Base-by-base conservation (phyloP, 2,797 vertebrate species). In the Malurus splendens region DNA sequence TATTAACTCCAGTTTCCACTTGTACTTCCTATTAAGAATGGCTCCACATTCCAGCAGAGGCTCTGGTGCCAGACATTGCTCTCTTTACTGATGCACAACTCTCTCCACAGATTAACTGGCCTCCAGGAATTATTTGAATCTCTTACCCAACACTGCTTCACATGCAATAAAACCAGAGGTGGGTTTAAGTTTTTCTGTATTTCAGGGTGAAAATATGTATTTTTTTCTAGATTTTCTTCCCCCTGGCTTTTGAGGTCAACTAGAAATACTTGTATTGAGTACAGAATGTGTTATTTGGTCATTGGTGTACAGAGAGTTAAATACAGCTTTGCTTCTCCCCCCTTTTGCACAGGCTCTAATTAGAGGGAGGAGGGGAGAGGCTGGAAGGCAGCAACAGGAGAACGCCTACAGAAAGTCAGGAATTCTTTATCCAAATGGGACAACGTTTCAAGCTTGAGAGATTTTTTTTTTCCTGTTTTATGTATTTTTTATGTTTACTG, bases 1-100 rank as follows among this genome's bases (percentile, higher is more conserved):
- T 36, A 15, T 79, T 95, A 52, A 20, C 54, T 85, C 55, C 30
- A 50, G 27, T 90, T 95, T 90, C 92, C 78, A 68, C 70, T 78
- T 83, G 59, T 66, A 52, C 51, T 87, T 85, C 27, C 19, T 64
- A 3, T 82, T 87, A 51, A 18, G 50, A 54, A 28, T 16, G 55
- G 65, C 59, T 39, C 24, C 74, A 9, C 70, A 20, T 82, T 54
- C 38, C 81, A 86, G 70, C 42, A 87, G 71, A 65, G 83, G 55
- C 57, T 44, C 14, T 93, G 74, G 36, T 90, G 52, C 85, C 89
- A 70, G 91, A 55, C 36, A 14, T 66, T 76, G 50, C 82, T 90
- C 50, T 52, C 44, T 56, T 59, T 70, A 28, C 64, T 82, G 75
- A 51, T 66, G 67, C 78, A 73, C 55, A 65, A 57, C 41, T 60